Base-by-base conservation (phyloP, 2,888 invertebrate species). In the Trichogramma dendrolimi region DNA sequence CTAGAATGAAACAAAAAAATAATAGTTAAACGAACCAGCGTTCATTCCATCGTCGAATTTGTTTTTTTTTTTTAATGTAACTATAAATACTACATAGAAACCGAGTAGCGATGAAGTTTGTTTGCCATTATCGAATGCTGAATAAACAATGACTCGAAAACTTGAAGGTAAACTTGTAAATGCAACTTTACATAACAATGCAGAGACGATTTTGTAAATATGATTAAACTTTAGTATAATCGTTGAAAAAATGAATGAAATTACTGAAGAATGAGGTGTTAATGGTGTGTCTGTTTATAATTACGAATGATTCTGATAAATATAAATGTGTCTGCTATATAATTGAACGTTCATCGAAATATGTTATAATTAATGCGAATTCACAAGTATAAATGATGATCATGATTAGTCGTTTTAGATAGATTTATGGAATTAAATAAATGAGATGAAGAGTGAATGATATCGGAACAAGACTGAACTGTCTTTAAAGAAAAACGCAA, bases 221-320 rank as follows among this genome's bases (percentile, higher is more conserved):
- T 71, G 65, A 70, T 66, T 69, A 71, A 70, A 27, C 27, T 27
- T 71, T 72, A 68, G 72, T 71, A 68, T 72, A 72, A 75, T 73
- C 73, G 72, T 75, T 73, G 72, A 73, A 73, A 27, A 27, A 27
- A 27, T 27, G 27, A 27, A 27, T 27, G 27, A 27, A 27, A 27
- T 3, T 27, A 27, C 27, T 69, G 71, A 73, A 72, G 68, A 68
- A 73, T 71, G 69, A 68, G 72, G 71, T 71, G 74, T 73, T 74
- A 71, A 72, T 68, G 71, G 73, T 74, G 77, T 75, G 75, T 68
- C 71, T 75, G 76, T 76, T 78, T 77, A 77, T 76, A 76, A 76
- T 76, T 77, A 27, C 67, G 76, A 73, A 75, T 75, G 73, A 72
- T 69, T 75, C 74, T 72, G 72, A 72, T 72, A 73, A 68, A 73